Evolutionary conservation across 2,113 vertebrate genomes (phyloP).

Genomic region (Crotalus horridus): DNA sequence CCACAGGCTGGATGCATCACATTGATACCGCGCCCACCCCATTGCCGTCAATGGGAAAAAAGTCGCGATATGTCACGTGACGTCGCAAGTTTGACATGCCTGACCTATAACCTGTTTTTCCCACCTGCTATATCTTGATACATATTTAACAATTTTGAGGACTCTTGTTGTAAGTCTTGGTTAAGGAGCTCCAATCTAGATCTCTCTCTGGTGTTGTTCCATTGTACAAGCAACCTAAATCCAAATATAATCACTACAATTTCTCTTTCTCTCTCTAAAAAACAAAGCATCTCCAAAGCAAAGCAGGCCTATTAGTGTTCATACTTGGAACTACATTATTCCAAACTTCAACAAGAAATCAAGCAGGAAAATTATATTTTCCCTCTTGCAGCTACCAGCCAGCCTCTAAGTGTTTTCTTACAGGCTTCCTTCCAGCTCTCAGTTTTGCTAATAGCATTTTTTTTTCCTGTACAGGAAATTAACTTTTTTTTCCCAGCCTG

Average conservation of each 20-base stretch:
- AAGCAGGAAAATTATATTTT: not conserved
- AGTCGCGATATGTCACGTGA: too few species aligned
- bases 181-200: not conserved
- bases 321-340: not conserved
- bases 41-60: too few species aligned
- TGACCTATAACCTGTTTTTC: not conserved
- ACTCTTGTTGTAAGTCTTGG: not conserved
- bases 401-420: not conserved
- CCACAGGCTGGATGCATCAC: too few species aligned
- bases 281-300: not conserved
- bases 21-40: too few species aligned
- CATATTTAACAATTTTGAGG: not conserved
- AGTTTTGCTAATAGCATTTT: conserved; percentile 34
- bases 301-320: not conserved
- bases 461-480: conserved; percentile 28
- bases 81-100: too few species aligned
- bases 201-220: not conserved
- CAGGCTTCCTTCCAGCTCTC: conserved; percentile 10
- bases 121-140: not conserved
- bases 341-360: not conserved
- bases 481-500: conserved; percentile 27
- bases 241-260: not conserved
- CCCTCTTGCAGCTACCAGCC: not conserved
- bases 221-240: not conserved
- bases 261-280: not conserved